Evolutionary conservation across 2,797 vertebrate genomes (phyloP).

Genomic region (Smutsia temminckii): DNA sequence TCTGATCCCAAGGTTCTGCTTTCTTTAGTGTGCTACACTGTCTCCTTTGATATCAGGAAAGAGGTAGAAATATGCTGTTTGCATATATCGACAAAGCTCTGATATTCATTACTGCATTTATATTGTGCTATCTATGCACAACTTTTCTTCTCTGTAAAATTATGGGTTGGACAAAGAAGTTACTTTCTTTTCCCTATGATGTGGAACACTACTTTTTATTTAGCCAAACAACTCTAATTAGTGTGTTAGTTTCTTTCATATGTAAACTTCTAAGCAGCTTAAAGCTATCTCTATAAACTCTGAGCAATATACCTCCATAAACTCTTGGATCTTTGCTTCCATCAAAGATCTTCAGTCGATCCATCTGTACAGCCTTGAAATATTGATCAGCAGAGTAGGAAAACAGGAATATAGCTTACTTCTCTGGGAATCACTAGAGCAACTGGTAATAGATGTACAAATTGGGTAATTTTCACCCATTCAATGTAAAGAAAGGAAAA

Average conservation of each 20-base stretch:
- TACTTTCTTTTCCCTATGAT: neutral
- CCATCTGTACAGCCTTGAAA: neutral
- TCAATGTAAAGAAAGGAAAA: conserved; percentile 56
- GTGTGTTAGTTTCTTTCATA: neutral
- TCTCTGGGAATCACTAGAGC: conserved; percentile 23
- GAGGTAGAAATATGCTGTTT: fast-evolving
- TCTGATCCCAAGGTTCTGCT: neutral
- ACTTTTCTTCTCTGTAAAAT: neutral
- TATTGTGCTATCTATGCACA: neutral
- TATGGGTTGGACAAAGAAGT: neutral
- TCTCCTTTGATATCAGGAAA: neutral
- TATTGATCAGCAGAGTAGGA: neutral
- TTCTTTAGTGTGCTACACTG: neutral
- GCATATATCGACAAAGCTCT: neutral
- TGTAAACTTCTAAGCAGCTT: neutral
- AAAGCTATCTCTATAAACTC: neutral
- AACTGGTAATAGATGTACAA: conserved; percentile 52
- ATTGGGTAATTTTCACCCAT: conserved; percentile 64
- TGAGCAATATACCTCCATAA: neutral
- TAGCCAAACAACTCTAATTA: neutral
- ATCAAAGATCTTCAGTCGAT: neutral
- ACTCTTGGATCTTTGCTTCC: too few species aligned
- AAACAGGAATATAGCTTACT: neutral
- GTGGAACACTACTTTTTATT: neutral
- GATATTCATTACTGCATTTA: neutral